Base-by-base conservation (phyloP, 2,113 vertebrate species). In the Macrotis lagotis region DNA sequence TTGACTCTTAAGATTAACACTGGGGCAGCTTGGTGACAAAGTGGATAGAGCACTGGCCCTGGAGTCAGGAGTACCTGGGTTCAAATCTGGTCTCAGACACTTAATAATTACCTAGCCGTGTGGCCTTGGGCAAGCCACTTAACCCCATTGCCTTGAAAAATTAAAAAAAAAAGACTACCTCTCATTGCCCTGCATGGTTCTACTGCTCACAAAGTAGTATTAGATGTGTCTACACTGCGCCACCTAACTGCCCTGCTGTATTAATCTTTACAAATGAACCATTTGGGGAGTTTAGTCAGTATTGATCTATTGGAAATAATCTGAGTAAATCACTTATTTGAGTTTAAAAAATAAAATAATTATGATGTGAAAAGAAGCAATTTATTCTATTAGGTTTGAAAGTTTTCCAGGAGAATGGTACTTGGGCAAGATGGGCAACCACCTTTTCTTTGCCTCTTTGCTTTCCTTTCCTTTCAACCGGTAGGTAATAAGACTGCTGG, bases 301-400 rank as follows among this genome's bases (percentile, higher is more conserved):
- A n/a, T 74, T 74, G n/a, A 9, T 83, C 6, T 94, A 48, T 28
- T 26, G 12, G 2, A 92, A 0, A 19, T n/a, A 83, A 83, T 96
- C 89, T 95, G 19, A 94, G 28, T 91, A 91, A 97, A 88, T 94
- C n/a, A 94, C 0, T 90, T 93, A 91, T 91, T 94, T 95, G 88
- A 91, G 55, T 31, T 53, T 44, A 92, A 55, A 90, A 88, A 83
- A 2, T 83, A 44, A 19, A 83, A 22, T 83, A 44, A 83, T 44
- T 44, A 83, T 83, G 66, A 44, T 83, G 28, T 50, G 3, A 59
- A 89, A 2, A 37, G 92, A 97, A 96, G 25, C 0, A 0, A 0
- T 0, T 91, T 53, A 48, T 93, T 19, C 4, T 51, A 25, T 51
- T 51, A 53, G 9, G 4, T 37, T 31, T 47, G 37, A 48, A 93